Base-by-base conservation (phyloP, 2,888 invertebrate genomes). In the Pyralis farinalis region DNA sequence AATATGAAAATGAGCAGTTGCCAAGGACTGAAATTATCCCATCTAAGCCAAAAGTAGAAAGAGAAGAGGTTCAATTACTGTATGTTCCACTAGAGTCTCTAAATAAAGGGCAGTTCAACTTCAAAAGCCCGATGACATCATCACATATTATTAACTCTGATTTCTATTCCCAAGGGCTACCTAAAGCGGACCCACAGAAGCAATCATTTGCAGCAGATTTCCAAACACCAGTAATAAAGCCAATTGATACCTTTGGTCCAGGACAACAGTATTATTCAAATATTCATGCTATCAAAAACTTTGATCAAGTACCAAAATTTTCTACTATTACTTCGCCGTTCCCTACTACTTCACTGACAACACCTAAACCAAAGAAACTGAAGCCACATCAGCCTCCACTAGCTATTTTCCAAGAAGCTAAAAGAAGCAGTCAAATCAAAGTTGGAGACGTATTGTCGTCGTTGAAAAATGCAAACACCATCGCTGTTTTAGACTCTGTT, bases 371-470 rank as follows among this genome's bases (percentile, higher is more conserved):
- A 0, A 91, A 90, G 39, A 93, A 92, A 62, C 76, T 92, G 1
- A 94, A 93, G 58, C 94, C 96, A 0, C 95, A 96, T 72, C 96
- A 96, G 66, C 96, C 96, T 1, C 96, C 96, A 0, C 72, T 96
- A 33, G 95, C 96, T 1, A 94, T 96, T 51, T 96, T 94, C n/a
- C 91, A 89, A 58, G 79, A 81, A 55, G 57, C 70, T 2, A 84
- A 79, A 41, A 85, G 77, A 51, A 83, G 85, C 22, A 74, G 80
- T 20, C 83, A 89, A 46, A 87, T 92, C 0, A 92, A 91, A 61
- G 90, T 95, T 1, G 86, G 91, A 9, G 95, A 96, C 63, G 95
- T 96, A 2, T 75, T 96, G 10, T 85, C 90, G 21, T 87, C 92
- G 0, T 70, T 96, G 11, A 94, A 93, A 61, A 91, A 91, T 50